Percentiles rank a stretch among this genome's conserved stretches.
phyloP scores from a whole-genome alignment of 2,797 vertebrate species.

The Antennarius maculatus region DNA sequence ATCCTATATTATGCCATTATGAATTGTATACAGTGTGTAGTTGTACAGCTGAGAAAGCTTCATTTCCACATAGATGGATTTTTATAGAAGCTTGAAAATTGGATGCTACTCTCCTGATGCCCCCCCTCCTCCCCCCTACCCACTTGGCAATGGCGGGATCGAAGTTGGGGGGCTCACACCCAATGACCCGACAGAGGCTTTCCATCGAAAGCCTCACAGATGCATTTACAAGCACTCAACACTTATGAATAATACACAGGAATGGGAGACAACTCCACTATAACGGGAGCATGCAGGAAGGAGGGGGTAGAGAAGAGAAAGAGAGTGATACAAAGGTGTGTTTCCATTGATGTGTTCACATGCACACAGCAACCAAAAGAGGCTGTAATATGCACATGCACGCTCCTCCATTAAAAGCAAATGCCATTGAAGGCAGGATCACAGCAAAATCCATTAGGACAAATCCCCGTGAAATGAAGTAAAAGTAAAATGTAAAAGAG shows the following conservation, averaged over 20 bases:
- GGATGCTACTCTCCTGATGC: slow-evolving; percentile 55
- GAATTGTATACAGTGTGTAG: slow-evolving; percentile 58
- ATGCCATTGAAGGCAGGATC: slow-evolving; percentile 70
- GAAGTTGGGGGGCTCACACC: slow-evolving; percentile 58
- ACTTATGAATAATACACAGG: slow-evolving; percentile 73
- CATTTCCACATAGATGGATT: slow-evolving; percentile 76
- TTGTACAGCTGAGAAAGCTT: slow-evolving; percentile 56
- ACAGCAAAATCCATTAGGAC: slow-evolving; percentile 76
- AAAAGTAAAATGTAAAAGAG: slow-evolving; percentile 66
- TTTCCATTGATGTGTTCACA: not conserved
- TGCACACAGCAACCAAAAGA: not conserved
- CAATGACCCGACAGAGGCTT: slow-evolving; percentile 48
- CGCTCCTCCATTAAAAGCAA: slow-evolving; percentile 62
- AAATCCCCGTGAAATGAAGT: slow-evolving; percentile 77
- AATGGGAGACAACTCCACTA: slow-evolving; percentile 46
- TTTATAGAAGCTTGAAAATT: slow-evolving; percentile 65
- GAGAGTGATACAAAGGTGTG: slow-evolving; percentile 47
- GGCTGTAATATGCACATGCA: not conserved
- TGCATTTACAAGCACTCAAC: slow-evolving; percentile 72
- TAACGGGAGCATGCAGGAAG: slow-evolving; percentile 35
- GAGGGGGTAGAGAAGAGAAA: not conserved
- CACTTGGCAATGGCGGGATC: slow-evolving; percentile 12
- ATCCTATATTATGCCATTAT: slow-evolving; percentile 48
- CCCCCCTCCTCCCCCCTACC: not conserved
- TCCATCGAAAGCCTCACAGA: slow-evolving; percentile 62